Percentiles rank a stretch among this genome's conserved stretches.
phyloP scores from a whole-genome alignment of 2,888 invertebrate species.

The Oscheius sp. region DNA sequence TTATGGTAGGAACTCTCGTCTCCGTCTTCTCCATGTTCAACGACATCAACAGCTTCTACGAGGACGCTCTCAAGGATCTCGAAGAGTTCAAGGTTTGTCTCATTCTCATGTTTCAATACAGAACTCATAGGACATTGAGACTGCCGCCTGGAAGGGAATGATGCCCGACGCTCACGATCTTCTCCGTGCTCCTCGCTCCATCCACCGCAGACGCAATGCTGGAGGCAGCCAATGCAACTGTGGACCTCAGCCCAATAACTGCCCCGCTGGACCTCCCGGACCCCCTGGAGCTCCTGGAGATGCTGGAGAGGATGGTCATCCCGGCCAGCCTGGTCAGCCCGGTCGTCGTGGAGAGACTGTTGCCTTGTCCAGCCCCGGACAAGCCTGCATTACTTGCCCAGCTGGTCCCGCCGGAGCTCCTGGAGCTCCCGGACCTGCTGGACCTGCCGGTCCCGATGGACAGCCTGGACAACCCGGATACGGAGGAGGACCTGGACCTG shows the following conservation, averaged over 20 bases:
- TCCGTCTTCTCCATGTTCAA: conserved; percentile 25
- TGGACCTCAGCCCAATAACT: conserved; percentile 19
- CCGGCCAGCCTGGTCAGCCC: conserved; percentile 14
- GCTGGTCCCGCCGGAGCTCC: conserved; percentile 2
- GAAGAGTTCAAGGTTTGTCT: conserved; percentile 29
- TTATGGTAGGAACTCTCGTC: conserved; percentile 27
- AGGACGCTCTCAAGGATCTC: conserved; percentile 30
- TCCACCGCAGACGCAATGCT: conserved; percentile 7
- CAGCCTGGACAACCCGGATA: background rate
- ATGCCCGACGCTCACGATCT: conserved; percentile 26
- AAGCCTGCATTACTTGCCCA: conserved; percentile 15
- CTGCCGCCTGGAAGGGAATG: conserved; percentile 33
- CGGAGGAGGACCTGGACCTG: background rate
- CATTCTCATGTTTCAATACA: background rate
- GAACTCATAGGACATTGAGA: conserved; percentile 15
- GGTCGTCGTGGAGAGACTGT: conserved; percentile 22
- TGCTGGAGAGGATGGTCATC: conserved; percentile 20
- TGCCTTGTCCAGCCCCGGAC: conserved; percentile 9
- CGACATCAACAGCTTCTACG: conserved; percentile 36
- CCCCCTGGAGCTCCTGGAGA: conserved; percentile 19
- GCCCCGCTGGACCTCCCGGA: conserved; percentile 29
- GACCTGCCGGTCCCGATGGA: conserved; percentile 8
- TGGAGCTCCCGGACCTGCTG: conserved; percentile 23
- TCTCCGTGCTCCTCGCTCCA: conserved; percentile 20
- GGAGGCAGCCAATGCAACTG: conserved; percentile 26